Conservation (phyloP, 2,797 vertebrate genomes). For the Galagoides demidoff region DNA sequence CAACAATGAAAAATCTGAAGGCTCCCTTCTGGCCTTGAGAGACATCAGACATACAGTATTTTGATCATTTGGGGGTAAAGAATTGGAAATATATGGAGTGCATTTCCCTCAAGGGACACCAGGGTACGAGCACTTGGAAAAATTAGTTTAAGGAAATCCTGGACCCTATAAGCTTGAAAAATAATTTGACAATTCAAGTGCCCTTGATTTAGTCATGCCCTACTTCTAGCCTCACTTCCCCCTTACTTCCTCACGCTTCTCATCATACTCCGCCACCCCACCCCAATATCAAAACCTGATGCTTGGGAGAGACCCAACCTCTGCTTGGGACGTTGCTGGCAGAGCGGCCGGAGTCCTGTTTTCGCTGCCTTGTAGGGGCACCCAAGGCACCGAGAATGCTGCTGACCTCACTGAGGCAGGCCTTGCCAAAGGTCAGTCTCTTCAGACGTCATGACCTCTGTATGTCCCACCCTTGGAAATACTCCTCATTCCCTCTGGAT, state of each 20-base stretch:
- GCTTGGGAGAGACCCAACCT: not conserved
- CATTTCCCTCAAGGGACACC: conserved; percentile 2
- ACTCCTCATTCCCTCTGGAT: not conserved
- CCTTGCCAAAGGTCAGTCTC: not conserved
- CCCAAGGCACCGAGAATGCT: too few relatives aligned
- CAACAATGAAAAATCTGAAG: not conserved
- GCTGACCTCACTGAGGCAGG: not conserved
- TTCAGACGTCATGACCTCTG: not conserved
- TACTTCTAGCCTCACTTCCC: not conserved
- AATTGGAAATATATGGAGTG: conserved; percentile 1
- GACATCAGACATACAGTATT: conserved; percentile 31
- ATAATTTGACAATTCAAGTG: not conserved
- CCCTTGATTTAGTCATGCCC: not conserved
- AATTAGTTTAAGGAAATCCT: conserved; percentile 17
- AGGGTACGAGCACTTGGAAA: not conserved
- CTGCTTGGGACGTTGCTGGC: not conserved
- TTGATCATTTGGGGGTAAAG: conserved; percentile 1
- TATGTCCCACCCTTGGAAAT: not conserved
- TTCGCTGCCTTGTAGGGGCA: not conserved
- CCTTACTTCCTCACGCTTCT: not conserved
- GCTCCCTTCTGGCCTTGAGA: conserved; percentile 20
- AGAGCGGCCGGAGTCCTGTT: not conserved
- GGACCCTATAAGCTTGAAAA: conserved; percentile 5
- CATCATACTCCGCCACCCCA: not conserved
- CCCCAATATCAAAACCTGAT: not conserved